Percentiles rank a stretch among this genome's conserved stretches.
Evolutionary conservation across 2,797 vertebrate species (phyloP).

Genomic region (Gephyroberyx darwinii): DNA sequence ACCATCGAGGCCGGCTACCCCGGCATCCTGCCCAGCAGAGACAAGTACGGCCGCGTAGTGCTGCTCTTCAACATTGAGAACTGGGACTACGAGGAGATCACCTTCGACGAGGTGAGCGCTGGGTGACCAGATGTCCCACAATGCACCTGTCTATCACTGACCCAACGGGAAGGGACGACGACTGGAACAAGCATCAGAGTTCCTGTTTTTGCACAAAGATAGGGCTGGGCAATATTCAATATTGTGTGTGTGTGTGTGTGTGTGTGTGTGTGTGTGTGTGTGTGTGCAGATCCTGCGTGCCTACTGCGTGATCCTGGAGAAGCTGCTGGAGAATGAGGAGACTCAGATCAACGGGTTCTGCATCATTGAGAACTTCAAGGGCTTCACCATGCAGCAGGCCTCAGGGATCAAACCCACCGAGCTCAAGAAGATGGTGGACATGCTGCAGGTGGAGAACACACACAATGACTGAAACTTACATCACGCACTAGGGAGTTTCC

Average conservation of each 20-base stretch:
- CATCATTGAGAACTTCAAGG: slow-evolving; percentile 97
- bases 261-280: slow-evolving; percentile 6
- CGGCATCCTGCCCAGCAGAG: slow-evolving; percentile 90
- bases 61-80: slow-evolving; percentile 98
- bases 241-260: slow-evolving; percentile 2
- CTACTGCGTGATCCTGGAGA: slow-evolving; percentile 97
- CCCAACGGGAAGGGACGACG: too few relatives aligned
- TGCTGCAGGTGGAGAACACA: slow-evolving; percentile 89
- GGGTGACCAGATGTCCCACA: not conserved
- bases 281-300: slow-evolving; percentile 91
- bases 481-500: not conserved
- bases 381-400: slow-evolving; percentile 98
- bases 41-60: slow-evolving; percentile 94
- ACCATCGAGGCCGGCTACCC: slow-evolving; percentile 98
- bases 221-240: too few relatives aligned
- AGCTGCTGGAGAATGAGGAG: slow-evolving; percentile 95
- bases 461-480: too few relatives aligned
- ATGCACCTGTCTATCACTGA: not conserved
- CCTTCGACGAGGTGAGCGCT: slow-evolving; percentile 92
- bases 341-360: slow-evolving; percentile 99
- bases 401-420: slow-evolving; percentile 93
- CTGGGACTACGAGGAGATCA: slow-evolving; percentile 98
- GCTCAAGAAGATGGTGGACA: slow-evolving; percentile 99
- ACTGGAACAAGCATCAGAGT: too few relatives aligned
- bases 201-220: too few relatives aligned